phyloP scores from a whole-genome alignment of 2,797 vertebrate genomes.

The Florisuga fusca region DNA sequence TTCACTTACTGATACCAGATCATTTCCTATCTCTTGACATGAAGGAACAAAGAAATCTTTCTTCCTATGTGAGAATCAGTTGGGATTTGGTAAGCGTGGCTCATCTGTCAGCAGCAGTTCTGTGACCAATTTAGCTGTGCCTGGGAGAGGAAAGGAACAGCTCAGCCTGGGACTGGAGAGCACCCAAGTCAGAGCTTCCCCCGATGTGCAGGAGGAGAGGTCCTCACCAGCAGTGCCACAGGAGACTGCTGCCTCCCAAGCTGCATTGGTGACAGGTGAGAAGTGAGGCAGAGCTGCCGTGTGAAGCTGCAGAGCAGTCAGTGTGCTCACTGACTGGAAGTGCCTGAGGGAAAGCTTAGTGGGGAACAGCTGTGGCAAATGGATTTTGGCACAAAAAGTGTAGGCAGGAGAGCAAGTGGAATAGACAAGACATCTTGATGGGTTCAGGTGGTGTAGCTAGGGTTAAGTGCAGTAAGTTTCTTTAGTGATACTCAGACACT shows the following conservation, averaged over 20 bases:
- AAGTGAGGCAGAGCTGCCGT: neutral
- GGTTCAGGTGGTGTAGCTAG: neutral
- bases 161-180: neutral
- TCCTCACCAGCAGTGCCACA: neutral
- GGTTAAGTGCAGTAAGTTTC: neutral
- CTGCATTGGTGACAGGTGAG: neutral
- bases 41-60: neutral
- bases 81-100: neutral
- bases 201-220: neutral
- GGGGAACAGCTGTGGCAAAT: neutral
- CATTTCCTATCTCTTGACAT: neutral
- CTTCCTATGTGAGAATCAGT: neutral
- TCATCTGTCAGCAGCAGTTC: slow-evolving; percentile 39
- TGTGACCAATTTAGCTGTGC: neutral
- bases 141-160: neutral
- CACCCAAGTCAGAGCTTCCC: neutral
- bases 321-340: neutral
- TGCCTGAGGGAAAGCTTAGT: neutral
- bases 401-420: neutral
- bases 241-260: neutral
- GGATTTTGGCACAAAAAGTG: neutral
- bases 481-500: no score
- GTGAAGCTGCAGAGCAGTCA: neutral
- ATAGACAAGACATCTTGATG: neutral
- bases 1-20: neutral